Conservation (phyloP, 30 jellyfish, hydroid and myxozoan genomes). For the Cassiopea xamachana region DNA sequence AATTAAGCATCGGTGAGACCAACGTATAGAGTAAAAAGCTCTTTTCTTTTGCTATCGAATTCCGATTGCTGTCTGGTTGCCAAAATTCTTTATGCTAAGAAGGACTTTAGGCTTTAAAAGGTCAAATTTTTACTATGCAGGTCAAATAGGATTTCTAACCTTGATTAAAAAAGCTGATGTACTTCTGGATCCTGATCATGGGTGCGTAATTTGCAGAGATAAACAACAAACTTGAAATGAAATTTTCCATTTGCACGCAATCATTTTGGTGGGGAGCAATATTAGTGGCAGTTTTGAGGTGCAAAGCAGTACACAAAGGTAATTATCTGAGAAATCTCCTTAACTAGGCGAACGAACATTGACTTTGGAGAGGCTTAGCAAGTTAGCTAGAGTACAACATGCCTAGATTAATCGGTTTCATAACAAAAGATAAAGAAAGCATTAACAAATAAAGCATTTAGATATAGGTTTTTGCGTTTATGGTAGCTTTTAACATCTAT, state of each 20-base stretch:
- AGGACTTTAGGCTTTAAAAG: neutral
- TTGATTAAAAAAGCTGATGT: constrained; percentile 2
- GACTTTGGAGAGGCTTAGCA: neutral
- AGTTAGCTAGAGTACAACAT: neutral
- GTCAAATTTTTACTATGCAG: constrained; percentile 6
- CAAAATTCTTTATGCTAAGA: neutral
- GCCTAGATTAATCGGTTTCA: neutral
- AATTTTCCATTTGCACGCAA: neutral
- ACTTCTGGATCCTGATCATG: neutral
- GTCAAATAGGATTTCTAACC: constrained; percentile 3
- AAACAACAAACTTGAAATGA: neutral
- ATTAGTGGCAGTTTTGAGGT: neutral
- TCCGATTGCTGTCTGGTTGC: neutral
- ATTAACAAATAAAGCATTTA: neutral
- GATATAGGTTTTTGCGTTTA: neutral
- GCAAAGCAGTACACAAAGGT: constrained; percentile 7
- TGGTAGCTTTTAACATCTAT: neutral
- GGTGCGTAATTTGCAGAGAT: neutral
- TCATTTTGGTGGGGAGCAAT: neutral
- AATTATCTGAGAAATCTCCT: neutral
- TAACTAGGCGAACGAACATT: neutral
- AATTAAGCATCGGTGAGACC: too few relatives aligned
- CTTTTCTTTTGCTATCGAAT: neutral
- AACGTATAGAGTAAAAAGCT: neutral
- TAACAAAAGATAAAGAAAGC: neutral